Base-by-base conservation (phyloP, 2,113 vertebrate species). In the Eulemur rufifrons region DNA sequence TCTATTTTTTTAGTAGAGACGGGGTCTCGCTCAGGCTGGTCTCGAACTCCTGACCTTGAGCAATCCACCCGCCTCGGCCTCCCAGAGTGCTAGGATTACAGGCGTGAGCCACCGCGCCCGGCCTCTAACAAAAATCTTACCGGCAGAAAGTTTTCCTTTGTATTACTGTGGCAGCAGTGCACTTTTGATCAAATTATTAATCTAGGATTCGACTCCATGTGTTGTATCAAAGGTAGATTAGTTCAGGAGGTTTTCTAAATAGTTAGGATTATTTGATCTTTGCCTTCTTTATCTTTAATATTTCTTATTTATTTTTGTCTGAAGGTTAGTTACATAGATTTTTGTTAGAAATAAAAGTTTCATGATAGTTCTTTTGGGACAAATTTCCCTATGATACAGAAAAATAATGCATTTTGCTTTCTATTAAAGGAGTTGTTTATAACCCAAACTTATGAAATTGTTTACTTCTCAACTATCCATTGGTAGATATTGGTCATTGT, bases 171-270 rank as follows among this genome's bases (percentile, higher is more conserved):
- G 94, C 42, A 84, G 21, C 66, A 87, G 1, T 93, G 15, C 68
- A n/a, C 17, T 63, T 92, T 86, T 71, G 45, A 80, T 94, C 52
- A 93, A 63, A 93, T 91, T 91, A 52, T 80, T 93, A 61, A 86
- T 63, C 45, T 95, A 68, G 25, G 81, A 39, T 86, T 90, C 20
- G 47, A 25, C 14, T 94, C 64, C 32, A 81, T 84, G 27, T 90
- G n/a, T 87, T 95, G 69, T 97, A 92, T 94, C 56, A 95, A 17
- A 88, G 29, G 29, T 86, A 47, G 11, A n/a, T 91, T 84, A n/a
- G n/a, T 12, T 59, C 81, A 66, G 89, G 17, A 71, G 12, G 39
- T 66, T 8, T 86, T 82, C 59, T 95, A 54, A 54, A 25, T 61
- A 63, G 15, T 84, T 54, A 92, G 20, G n/a, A 59, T 87, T 37